Percentiles rank a stretch among this genome's conserved stretches.
Evolutionary conservation across 2,888 invertebrate species (phyloP).

Genomic region (Papilio gigon): DNA sequence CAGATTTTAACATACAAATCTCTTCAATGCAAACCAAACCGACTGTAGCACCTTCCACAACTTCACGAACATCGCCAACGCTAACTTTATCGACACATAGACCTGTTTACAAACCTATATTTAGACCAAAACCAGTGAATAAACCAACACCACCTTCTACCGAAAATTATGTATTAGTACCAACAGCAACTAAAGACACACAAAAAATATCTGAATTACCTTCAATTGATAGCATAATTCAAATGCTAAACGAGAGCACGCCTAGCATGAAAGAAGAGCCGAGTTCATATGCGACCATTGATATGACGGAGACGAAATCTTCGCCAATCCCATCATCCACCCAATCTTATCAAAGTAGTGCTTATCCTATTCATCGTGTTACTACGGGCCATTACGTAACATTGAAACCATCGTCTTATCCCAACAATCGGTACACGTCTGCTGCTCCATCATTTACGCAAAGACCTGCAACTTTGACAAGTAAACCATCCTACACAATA

Average conservation of each 20-base stretch:
- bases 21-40: slow-evolving; percentile 79
- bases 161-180: slow-evolving; percentile 82
- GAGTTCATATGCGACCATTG: slow-evolving; percentile 61
- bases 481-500: slow-evolving; percentile 57
- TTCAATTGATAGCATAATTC: slow-evolving; percentile 82
- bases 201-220: slow-evolving; percentile 72
- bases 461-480: slow-evolving; percentile 53
- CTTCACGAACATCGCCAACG: slow-evolving; percentile 59
- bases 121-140: slow-evolving; percentile 78
- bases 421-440: slow-evolving; percentile 39
- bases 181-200: slow-evolving; percentile 79
- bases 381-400: slow-evolving; percentile 76
- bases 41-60: slow-evolving; percentile 61
- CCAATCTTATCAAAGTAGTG: slow-evolving; percentile 61
- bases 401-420: slow-evolving; percentile 65
- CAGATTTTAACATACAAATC: slow-evolving; percentile 78
- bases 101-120: slow-evolving; percentile 78
- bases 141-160: slow-evolving; percentile 61
- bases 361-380: slow-evolving; percentile 61
- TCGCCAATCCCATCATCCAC: slow-evolving; percentile 63
- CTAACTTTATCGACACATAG: slow-evolving; percentile 71
- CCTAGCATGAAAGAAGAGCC: slow-evolving; percentile 69
- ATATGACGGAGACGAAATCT: slow-evolving; percentile 69
- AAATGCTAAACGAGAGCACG: slow-evolving; percentile 83
- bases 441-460: slow-evolving; percentile 48